A percentile compares a stretch with the other conserved stretches of the same genome.
Evolutionary conservation across 1,140 invertebrate genomes (phyloP).

Genomic region (Adelges cooleyi): DNA sequence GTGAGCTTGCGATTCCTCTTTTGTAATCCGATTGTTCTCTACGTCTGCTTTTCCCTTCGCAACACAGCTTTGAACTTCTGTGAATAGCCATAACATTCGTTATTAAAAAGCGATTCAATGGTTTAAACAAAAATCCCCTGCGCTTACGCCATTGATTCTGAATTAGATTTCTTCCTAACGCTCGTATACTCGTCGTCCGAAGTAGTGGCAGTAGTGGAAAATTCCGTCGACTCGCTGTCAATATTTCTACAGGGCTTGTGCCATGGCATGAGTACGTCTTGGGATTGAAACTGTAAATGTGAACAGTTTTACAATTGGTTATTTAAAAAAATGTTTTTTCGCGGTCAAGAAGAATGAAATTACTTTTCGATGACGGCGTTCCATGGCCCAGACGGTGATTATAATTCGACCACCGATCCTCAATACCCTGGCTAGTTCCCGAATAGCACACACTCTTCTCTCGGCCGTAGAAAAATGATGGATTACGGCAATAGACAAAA

Average conservation of each 20-base stretch:
- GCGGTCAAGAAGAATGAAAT: constrained; percentile 9
- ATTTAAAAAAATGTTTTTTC: not conserved
- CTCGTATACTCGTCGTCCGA: constrained; percentile 46
- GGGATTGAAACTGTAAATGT: constrained; percentile 60
- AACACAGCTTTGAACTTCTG: not conserved
- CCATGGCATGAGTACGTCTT: constrained; percentile 94
- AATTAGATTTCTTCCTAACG: constrained; percentile 42
- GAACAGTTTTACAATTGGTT: not conserved
- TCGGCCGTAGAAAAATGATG: constrained; percentile 90
- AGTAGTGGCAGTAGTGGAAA: constrained; percentile 47
- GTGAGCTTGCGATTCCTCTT: constrained; percentile 41
- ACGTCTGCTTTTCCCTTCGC: constrained; percentile 8
- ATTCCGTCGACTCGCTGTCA: constrained; percentile 49
- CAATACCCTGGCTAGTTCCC: constrained; percentile 76
- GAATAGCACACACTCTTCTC: constrained; percentile 69
- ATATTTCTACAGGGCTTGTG: constrained; percentile 52
- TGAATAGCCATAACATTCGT: not conserved
- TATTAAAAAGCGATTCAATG: no score
- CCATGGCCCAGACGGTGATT: constrained; percentile 94
- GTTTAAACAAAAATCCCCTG: not conserved
- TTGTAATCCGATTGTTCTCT: constrained; percentile 12
- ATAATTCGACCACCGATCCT: constrained; percentile 82
- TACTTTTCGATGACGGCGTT: constrained; percentile 76
- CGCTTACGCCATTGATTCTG: constrained; percentile 12
- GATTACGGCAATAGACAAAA: constrained; percentile 85